These are phyloP conservation scores for Gastrophysa polygoni DNA, from an alignment of 2,888 invertebrate species.

Conservation along the genomic window DNA sequence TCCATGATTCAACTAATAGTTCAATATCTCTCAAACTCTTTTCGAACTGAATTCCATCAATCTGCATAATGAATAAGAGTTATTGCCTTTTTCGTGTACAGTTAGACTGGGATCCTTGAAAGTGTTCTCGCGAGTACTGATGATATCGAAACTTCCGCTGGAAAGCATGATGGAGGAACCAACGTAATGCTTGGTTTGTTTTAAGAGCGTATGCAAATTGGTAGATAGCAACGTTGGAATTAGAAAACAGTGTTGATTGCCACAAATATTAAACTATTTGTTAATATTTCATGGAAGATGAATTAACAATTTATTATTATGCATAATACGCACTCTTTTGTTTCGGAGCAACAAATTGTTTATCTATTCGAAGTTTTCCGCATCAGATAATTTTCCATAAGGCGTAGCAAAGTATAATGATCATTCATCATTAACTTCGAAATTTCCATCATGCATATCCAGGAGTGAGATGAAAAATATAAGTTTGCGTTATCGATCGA, in stretches of 20 bases:
- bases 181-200: constrained; percentile 46
- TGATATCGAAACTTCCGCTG: constrained; percentile 43
- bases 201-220: constrained; percentile 50
- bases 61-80: constrained; percentile 25
- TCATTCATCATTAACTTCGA: constrained; percentile 5
- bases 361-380: constrained; percentile 29
- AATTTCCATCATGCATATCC: no score
- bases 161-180: constrained; percentile 44
- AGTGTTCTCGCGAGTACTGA: constrained; percentile 34
- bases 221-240: constrained; percentile 37
- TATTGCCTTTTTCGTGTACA: constrained; percentile 35
- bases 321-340: constrained; percentile 20
- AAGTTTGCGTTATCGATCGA: no score
- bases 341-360: constrained; percentile 24
- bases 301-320: constrained; percentile 26
- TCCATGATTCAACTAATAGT: background rate
- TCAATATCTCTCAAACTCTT: background rate
- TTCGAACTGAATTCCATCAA: background rate
- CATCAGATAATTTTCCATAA: constrained; percentile 22
- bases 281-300: constrained; percentile 44
- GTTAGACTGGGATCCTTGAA: constrained; percentile 37
- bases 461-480: no score
- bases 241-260: constrained; percentile 41
- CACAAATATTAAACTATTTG: constrained; percentile 40
- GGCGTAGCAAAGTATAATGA: constrained; percentile 16